Evolutionary conservation across 2,888 invertebrate genomes (phyloP), one percentile per base, ranked within the genome.

Genomic region (Lasioglossum morio): DNA sequence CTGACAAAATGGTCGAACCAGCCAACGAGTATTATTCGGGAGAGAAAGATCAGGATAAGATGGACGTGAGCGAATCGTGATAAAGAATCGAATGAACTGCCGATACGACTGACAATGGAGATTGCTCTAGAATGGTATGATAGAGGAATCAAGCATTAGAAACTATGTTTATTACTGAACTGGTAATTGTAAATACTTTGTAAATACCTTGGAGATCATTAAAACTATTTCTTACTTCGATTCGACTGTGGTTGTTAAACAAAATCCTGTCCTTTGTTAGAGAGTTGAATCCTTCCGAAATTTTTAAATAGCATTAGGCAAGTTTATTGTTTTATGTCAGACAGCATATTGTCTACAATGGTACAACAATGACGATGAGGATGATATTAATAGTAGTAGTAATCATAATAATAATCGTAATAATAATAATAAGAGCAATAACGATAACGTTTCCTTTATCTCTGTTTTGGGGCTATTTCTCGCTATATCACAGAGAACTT

Each of bases 1-100:
- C 97, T 0, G 98, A 98, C 93, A 97, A 97, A 94, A 96, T 97
- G 93, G 97, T 98, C 0, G 98, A 98, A 84, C 96, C 97, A 0
- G 97, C 97, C 89, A 98, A 98, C 94, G 99, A 99, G 95, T 99
- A 98, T 96, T 99, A 97, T 92, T 98, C 98, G 79, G 98, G 98
- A 1, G 98, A 99, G 78, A 98, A 98, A 90, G 98, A 98, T 95
- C 98, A 98, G 91, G 99, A 98, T 92, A 97, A 97, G 94, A 97
- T 97, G 88, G 94, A 95, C 2, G 95, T 96, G 46, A 92, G 93
- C 0, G 91, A 91, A 30, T 84, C 87, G 79, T 90, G 91, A 91
- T 87, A 34, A 72, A 46, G 34, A 46, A 19, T 37, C 1, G 14
- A 27, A 19, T n/a, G 40, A n/a, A 72, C n/a, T 57, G 19, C 5